Conservation (phyloP, 1,140 invertebrate genomes). For the Lineus longissimus region DNA sequence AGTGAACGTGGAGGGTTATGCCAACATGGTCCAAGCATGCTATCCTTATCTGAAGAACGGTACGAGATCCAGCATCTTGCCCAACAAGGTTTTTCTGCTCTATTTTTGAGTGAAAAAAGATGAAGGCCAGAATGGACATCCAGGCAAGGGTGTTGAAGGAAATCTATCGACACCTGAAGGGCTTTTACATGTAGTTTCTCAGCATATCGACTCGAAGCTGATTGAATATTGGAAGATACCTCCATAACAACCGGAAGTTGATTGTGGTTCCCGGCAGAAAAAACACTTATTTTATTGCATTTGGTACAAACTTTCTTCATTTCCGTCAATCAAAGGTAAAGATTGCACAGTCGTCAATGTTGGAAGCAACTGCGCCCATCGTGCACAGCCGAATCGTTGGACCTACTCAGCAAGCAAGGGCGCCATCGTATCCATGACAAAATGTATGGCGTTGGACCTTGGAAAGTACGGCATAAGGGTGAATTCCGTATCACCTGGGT, state of each 20-base stretch:
- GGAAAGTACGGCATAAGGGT: conserved; percentile 11
- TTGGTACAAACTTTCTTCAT: too few species aligned
- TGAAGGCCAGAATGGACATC: neutral
- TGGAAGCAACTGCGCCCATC: conserved; percentile 8
- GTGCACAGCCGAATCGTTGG: conserved; percentile 13
- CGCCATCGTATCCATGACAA: conserved; percentile 12
- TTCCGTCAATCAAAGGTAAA: neutral
- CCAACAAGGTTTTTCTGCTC: too few species aligned
- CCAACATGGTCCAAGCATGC: conserved; percentile 17
- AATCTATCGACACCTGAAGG: too few species aligned
- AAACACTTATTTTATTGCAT: too few species aligned
- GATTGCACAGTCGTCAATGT: conserved; percentile 15
- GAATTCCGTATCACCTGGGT: conserved; percentile 17
- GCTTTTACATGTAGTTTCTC: too few species aligned
- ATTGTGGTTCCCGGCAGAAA: too few species aligned
- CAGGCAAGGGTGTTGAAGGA: too few species aligned
- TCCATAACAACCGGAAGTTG: too few species aligned
- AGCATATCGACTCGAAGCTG: too few species aligned
- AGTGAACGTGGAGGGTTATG: conserved; percentile 19
- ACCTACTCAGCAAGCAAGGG: conserved; percentile 19
- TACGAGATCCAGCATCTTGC: too few species aligned
- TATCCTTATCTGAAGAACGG: conserved; percentile 11
- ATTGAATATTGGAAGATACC: too few species aligned
- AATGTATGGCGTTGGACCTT: conserved; percentile 17
- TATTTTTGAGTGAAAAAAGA: too few species aligned